Base-by-base conservation (phyloP, 2,888 invertebrate genomes). In the Drosophila leonis region DNA sequence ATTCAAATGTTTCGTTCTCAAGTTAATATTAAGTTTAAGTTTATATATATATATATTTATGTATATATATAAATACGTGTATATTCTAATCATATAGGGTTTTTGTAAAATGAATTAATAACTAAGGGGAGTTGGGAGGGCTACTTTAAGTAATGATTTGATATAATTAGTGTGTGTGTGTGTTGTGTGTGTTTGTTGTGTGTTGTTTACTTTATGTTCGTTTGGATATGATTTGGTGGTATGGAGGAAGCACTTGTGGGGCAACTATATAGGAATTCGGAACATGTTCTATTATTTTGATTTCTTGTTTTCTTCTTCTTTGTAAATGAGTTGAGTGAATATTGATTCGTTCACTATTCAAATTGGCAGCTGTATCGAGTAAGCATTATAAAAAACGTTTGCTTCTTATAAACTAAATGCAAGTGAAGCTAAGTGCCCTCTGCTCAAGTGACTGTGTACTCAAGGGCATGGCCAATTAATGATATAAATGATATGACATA, bases 201-300 rank as follows among this genome's bases (percentile, higher is more conserved):
- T 42, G 48, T 44, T 13, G 39, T 7, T 46, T 27, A 39, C 10
- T 33, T 60, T 59, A 27, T 69, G 73, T 54, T 76, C 68, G 63
- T 63, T 39, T 73, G 79, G 63, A 64, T 73, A 72, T 68, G 68
- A 61, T 68, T 68, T 74, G 75, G 74, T 82, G 78, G 80, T 72
- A 73, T 79, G 80, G 73, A 87, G 85, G 85, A 85, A 85, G 85
- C 85, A 84, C 84, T 89, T 87, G 82, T 83, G 80, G 85, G 46
- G 69, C 70, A 75, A 79, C 54, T 75, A 55, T 31, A 51, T 88
- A 88, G 84, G 84, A 88, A 86, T 79, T 67, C 39, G 44, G 63
- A 68, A 57, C 51, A 75, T 60, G 18, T 72, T 68, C 66, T 79
- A 63, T 68, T 68, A 65, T 70, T 75, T 75, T 75, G 71, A 70